phyloP scores from a whole-genome alignment of 2,888 invertebrate genomes.

The Caenorhabditis becei region DNA sequence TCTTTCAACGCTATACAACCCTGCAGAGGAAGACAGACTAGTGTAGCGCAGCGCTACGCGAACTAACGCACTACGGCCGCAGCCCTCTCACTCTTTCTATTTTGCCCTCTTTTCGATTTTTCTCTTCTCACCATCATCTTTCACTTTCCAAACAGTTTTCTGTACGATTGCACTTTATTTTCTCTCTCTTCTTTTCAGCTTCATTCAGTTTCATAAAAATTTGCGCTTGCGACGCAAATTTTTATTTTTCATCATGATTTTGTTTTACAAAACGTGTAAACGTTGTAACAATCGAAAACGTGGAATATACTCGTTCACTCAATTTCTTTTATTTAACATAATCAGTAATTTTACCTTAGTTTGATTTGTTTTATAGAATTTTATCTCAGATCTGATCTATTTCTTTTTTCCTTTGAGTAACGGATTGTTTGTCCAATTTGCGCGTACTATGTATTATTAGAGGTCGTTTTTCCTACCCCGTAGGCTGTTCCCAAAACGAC shows the following conservation, averaged over 20 bases:
- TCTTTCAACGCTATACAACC: conserved; percentile 28
- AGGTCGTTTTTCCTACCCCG: conserved; percentile 13
- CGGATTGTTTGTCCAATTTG: neutral
- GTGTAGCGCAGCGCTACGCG: conserved; percentile 43
- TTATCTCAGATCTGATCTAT: too few relatives aligned
- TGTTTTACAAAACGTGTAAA: too few relatives aligned
- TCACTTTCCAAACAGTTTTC: conserved; percentile 61
- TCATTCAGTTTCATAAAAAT: neutral
- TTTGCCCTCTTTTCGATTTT: conserved; percentile 34
- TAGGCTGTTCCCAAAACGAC: conserved; percentile 4
- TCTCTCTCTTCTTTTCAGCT: neutral
- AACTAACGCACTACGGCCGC: conserved; percentile 39
- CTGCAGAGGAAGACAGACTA: conserved; percentile 8
- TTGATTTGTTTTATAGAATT: neutral
- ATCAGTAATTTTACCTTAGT: too few relatives aligned
- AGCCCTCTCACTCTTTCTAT: conserved; percentile 27
- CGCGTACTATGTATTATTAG: conserved; percentile 21
- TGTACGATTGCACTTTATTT: conserved; percentile 54
- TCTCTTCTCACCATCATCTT: conserved; percentile 20
- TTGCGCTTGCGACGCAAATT: too few relatives aligned
- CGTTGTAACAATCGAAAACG: too few relatives aligned
- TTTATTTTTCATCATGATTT: too few relatives aligned
- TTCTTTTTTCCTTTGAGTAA: neutral
- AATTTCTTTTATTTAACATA: too few relatives aligned
- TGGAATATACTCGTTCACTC: too few relatives aligned